A percentile compares a stretch with the other conserved stretches of the same genome.
Evolutionary conservation across 1,140 invertebrate genomes (phyloP).

Genomic region (Lucilia cuprina): DNA sequence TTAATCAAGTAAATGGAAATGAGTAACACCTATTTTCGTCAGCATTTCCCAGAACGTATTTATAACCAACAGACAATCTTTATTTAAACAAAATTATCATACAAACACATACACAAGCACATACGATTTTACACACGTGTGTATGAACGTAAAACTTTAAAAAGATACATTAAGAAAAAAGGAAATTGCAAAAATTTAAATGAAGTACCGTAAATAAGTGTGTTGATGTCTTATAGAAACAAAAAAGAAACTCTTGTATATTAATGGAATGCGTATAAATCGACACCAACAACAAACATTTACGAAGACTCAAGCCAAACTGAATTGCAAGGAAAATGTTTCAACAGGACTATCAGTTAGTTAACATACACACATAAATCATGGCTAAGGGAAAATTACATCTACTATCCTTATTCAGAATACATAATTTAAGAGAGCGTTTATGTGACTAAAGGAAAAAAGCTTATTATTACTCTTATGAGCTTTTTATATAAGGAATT

Average conservation of each 20-base stretch:
- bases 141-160: too few species aligned
- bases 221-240: not conserved
- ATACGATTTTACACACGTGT: too few species aligned
- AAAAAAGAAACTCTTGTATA: not conserved
- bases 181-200: not conserved
- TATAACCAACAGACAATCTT: not conserved
- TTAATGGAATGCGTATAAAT: not conserved
- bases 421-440: not conserved
- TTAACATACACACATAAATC: not conserved
- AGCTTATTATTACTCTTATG: not conserved
- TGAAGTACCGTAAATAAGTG: not conserved
- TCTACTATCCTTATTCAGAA: not conserved
- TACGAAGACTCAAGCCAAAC: slow-evolving; percentile 25
- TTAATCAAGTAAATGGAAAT: not conserved
- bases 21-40: not conserved
- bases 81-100: not conserved
- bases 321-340: slow-evolving; percentile 2
- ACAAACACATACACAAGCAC: not conserved
- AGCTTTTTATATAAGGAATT: too few species aligned
- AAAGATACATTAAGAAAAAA: too few species aligned
- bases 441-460: not conserved
- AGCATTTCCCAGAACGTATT: too few species aligned
- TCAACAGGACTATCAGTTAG: not conserved
- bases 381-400: not conserved
- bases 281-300: slow-evolving; percentile 18